phyloP scores from a whole-genome alignment of 2,113 vertebrate species.

The Prionailurus viverrinus region DNA sequence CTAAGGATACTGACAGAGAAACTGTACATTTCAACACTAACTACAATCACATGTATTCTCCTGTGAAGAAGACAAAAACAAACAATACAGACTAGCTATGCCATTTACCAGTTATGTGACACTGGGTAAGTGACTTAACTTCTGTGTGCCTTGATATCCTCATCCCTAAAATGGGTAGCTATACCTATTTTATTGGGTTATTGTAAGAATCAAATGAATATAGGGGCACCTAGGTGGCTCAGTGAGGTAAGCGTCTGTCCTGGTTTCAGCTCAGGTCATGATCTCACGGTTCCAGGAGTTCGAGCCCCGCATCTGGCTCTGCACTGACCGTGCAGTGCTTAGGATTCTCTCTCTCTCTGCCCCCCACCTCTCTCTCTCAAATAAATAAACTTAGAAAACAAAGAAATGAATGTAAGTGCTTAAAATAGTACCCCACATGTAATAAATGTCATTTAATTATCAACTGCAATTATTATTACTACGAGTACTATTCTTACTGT shows the following conservation, averaged over 20 bases:
- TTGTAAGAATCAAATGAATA: not conserved
- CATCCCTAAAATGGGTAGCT: slow-evolving; percentile 2
- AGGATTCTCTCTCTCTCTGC: too few relatives aligned
- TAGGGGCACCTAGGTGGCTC: too few relatives aligned
- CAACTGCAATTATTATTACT: not conserved
- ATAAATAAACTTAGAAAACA: too few relatives aligned
- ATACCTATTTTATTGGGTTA: not conserved
- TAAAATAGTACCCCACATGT: not conserved
- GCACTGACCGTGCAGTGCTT: too few relatives aligned
- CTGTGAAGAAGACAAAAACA: not conserved
- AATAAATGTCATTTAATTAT: not conserved
- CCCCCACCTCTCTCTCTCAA: too few relatives aligned
- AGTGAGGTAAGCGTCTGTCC: too few relatives aligned
- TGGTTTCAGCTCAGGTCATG: too few relatives aligned
- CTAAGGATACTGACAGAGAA: not conserved
- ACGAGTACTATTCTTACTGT: not conserved
- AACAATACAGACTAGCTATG: not conserved
- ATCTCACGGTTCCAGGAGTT: too few relatives aligned
- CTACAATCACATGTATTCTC: not conserved
- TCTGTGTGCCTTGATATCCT: not conserved
- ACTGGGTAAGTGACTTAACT: not conserved
- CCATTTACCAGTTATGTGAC: not conserved
- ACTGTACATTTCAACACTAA: not conserved
- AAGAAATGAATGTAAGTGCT: not conserved
- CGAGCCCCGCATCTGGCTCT: too few relatives aligned